These are phyloP conservation scores for Drosophila limbata DNA, from an alignment of 2,888 invertebrate genomes.

Conservation along the genomic window DNA sequence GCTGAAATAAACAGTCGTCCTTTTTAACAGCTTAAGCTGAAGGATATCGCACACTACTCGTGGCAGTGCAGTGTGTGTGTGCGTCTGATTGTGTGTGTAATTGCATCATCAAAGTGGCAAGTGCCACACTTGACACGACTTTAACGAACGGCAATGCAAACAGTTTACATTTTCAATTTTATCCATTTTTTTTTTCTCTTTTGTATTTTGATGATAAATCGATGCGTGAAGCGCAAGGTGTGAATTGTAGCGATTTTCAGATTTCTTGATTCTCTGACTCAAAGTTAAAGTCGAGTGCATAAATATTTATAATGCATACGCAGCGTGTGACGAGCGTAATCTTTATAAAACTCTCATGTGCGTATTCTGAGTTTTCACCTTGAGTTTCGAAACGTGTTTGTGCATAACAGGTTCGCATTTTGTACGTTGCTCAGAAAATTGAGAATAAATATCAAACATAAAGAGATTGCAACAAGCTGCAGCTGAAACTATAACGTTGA, in stretches of 20 bases:
- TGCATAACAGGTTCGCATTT: slow-evolving; percentile 62
- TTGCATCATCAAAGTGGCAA: slow-evolving; percentile 70
- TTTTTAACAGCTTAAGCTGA: slow-evolving; percentile 32
- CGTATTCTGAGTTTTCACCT: slow-evolving; percentile 53
- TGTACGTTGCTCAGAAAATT: slow-evolving; percentile 20
- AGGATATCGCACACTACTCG: slow-evolving; percentile 18
- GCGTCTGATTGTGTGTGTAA: slow-evolving; percentile 48
- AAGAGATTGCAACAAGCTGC: slow-evolving; percentile 8
- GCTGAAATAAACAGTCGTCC: slow-evolving; percentile 35
- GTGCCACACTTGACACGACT: slow-evolving; percentile 69
- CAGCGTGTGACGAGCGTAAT: slow-evolving; percentile 56
- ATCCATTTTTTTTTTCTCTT: neutral
- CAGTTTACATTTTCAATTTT: slow-evolving; percentile 15
- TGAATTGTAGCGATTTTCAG: slow-evolving; percentile 6
- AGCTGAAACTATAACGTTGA: slow-evolving; percentile 17
- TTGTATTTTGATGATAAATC: slow-evolving; percentile 23
- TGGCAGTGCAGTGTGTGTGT: slow-evolving; percentile 7
- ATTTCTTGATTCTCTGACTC: slow-evolving; percentile 14
- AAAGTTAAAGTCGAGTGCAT: slow-evolving; percentile 56
- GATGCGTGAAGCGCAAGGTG: slow-evolving; percentile 37
- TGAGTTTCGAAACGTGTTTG: slow-evolving; percentile 69
- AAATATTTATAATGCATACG: slow-evolving; percentile 79
- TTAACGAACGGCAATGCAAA: slow-evolving; percentile 41
- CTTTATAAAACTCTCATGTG: slow-evolving; percentile 22
- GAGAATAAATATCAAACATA: slow-evolving; percentile 4